Conservation (phyloP, 2,113 vertebrate genomes). For the Heptranchias perlo region DNA sequence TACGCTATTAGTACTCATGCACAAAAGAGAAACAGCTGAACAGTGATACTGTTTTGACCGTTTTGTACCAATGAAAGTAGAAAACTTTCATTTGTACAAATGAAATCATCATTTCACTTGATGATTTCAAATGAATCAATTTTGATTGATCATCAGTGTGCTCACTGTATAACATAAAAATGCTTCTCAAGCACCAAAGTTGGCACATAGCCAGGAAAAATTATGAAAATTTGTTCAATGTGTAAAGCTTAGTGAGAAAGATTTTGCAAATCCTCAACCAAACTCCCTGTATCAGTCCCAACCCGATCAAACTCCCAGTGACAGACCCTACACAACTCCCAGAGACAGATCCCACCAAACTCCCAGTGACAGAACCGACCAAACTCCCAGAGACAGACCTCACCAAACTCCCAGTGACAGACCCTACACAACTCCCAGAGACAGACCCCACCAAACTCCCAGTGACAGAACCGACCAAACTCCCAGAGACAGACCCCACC, state of each 20-base stretch:
- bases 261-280: not conserved
- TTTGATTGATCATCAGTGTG: not conserved
- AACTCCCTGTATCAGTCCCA: not conserved
- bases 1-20: not conserved
- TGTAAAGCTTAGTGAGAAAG: not conserved
- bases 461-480: not conserved
- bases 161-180: not conserved
- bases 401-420: not conserved
- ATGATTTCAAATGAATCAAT: too few relatives aligned
- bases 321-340: not conserved
- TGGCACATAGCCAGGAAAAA: too few relatives aligned
- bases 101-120: too few relatives aligned
- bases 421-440: not conserved
- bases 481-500: not conserved
- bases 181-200: not conserved
- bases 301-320: not conserved
- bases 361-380: not conserved
- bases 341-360: not conserved
- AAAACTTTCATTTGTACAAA: too few relatives aligned
- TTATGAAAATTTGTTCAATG: not conserved
- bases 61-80: too few relatives aligned
- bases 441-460: not conserved
- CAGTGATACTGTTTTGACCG: not conserved
- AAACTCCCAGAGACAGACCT: not conserved
- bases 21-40: not conserved